Evolutionary conservation across 2,113 vertebrate species (phyloP), one percentile per base, ranked within the genome.

Genomic region (Damaliscus lunatus): DNA sequence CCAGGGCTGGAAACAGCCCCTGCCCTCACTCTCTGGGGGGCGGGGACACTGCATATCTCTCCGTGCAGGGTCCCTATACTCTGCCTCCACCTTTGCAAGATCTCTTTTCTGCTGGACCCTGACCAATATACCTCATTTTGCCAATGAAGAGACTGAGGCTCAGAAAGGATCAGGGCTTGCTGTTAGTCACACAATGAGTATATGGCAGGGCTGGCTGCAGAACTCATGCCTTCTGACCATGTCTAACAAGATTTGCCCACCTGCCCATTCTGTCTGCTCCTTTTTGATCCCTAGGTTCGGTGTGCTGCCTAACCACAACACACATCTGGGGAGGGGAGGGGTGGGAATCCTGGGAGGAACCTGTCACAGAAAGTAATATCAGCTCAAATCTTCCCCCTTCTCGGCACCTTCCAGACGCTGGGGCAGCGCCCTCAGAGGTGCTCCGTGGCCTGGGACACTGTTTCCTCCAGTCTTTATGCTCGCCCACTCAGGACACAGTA

Each of bases 371-470:
- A 5, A 29, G 27, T n/a, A 31, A 7, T 1, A 5, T 14, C 36
- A 31, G 19, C 1, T 3, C n/a, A 13, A 31, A 5, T 0, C 0
- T 48, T 52, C 4, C 27, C 21, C 12, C 6, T 46, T 62, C 82
- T 4, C 6, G 1, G 64, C 46, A 29, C 15, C 59, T 84, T 57
- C 40, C 53, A 6, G 59, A 60, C 2, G 2, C 7, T 43, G 6
- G 53, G 59, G 6, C 31, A 8, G 1, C 60, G 19, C 10, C 46
- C 33, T 23, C 52, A 4, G 5, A 27, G 71, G 0, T 27, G 84
- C 27, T 67, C 46, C 84, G 46, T 88, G 81, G 43, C 74, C 78
- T 62, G 67, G 29, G 52, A 62, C 74, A 15, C 43, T 52, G 62
- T 31, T 53, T 74, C 82, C 36, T 43, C 43, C 1, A 5, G 40